Evolutionary conservation across 1,140 invertebrate species (phyloP).

Genomic region (Cydia amplana): DNA sequence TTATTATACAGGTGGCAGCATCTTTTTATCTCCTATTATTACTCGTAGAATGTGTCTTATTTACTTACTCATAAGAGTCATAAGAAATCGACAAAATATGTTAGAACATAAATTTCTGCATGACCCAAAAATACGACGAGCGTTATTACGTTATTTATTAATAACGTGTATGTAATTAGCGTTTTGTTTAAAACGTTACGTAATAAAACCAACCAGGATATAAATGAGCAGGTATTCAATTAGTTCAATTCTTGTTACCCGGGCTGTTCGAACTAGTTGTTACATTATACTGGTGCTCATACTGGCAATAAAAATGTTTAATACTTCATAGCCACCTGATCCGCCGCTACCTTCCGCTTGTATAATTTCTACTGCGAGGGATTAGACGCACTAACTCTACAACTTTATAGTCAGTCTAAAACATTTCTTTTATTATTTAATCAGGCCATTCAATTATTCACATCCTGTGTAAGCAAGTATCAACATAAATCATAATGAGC

Average conservation of each 20-base stretch:
- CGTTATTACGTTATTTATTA: too few relatives aligned
- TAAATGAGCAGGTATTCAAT: background rate
- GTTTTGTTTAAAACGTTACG: too few relatives aligned
- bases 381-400: background rate
- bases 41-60: too few relatives aligned
- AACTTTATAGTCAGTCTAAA: background rate
- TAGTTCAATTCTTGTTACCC: background rate
- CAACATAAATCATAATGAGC: background rate
- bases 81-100: too few relatives aligned
- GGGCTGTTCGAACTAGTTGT: background rate
- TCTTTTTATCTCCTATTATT: too few relatives aligned
- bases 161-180: too few relatives aligned
- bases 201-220: background rate
- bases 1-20: too few relatives aligned
- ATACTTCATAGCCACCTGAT: conserved; percentile 11
- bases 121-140: too few relatives aligned
- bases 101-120: too few relatives aligned
- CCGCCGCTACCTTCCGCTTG: background rate
- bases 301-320: conserved; percentile 14
- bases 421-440: background rate
- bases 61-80: too few relatives aligned
- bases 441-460: background rate
- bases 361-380: background rate
- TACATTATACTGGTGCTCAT: background rate
- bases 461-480: background rate